Evolutionary conservation across 1,140 invertebrate genomes (phyloP), one percentile per base, ranked within the genome.

Genomic region (Anthonomus grandis): DNA sequence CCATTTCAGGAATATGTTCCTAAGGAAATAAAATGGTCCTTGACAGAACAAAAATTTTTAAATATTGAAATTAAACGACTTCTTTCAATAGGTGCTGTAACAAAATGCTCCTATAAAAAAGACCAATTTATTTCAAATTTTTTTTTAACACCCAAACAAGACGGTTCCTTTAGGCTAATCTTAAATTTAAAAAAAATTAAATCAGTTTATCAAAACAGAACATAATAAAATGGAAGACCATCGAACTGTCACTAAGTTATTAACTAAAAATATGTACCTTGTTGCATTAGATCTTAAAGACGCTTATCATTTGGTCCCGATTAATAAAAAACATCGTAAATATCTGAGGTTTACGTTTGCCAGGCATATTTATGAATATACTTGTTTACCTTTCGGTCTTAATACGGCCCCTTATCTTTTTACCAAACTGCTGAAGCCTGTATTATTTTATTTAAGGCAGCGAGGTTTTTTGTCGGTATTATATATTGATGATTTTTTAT

Each of bases 271-370:
- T 51, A 39, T 8, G 27, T 18, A 34, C 41, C 61, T 41, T 60
- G 44, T 27, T 69, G 37, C 42, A 62, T 69, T 70, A 19, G 67
- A 70, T 45, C 39, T 68, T 18, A 56, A 65, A 64, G 65, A 70
- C 50, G 67, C 61, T 2, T 70, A 68, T 42, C 66, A 60, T 60
- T 21, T 60, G 13, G 21, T 70, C 13, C 44, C 25, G 12, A 38
- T 54, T 42, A 3, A 42, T 36, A 13, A 19, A 17, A 27, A 4
- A n/a, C 13, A 22, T 39, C 49, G 37, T 24, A 66, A 66, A 49
- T 66, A 57, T 48, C 45, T 66, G 27, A 36, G 60, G 13, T 69
- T 69, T 34, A 22, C 17, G n/a, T 70, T 59, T 58, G 12, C 50
- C 3, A 52, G 52, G 1, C 19, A 51, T 37, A 25, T 63, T 15